Evolutionary conservation across 2,888 invertebrate species (phyloP).

Genomic region (Philereme transversata): DNA sequence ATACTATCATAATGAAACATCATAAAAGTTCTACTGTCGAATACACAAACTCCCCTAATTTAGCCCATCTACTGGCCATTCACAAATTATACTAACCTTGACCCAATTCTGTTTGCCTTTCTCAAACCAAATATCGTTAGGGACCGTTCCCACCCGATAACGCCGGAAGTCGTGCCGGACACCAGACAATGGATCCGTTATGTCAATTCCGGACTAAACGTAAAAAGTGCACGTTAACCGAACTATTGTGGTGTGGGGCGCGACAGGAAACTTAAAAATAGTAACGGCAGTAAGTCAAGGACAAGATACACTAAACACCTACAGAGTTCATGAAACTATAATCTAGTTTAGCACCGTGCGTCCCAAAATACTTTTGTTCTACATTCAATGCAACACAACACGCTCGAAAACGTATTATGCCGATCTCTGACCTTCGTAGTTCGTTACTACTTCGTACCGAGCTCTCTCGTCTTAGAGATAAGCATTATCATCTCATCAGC

Average conservation of each 20-base stretch:
- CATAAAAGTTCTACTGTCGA: constrained; percentile 19
- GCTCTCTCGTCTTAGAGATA: constrained; percentile 28
- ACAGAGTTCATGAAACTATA: constrained; percentile 35
- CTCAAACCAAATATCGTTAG: constrained; percentile 55
- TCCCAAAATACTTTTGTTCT: constrained; percentile 30
- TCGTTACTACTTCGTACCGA: too few species aligned
- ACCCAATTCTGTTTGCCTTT: constrained; percentile 70
- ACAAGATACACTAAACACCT: constrained; percentile 36
- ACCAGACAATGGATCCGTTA: constrained; percentile 75
- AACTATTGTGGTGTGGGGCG: constrained; percentile 47
- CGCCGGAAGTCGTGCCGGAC: constrained; percentile 70
- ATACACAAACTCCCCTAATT: constrained; percentile 53
- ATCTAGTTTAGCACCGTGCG: constrained; percentile 23
- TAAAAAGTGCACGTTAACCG: constrained; percentile 46
- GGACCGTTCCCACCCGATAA: constrained; percentile 70
- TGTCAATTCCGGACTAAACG: constrained; percentile 55
- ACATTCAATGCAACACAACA: constrained; percentile 18
- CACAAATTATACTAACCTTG: constrained; percentile 67
- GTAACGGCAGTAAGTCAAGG: constrained; percentile 51
- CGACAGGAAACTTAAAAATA: constrained; percentile 52
- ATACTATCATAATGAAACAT: constrained; percentile 23
- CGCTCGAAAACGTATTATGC: constrained; percentile 7
- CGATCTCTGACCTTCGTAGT: constrained; percentile 14
- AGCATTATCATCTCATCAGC: constrained; percentile 30
- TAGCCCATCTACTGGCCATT: constrained; percentile 53